Evolutionary conservation across 1,140 invertebrate species (phyloP).

Genomic region (Nasonia longicornis): DNA sequence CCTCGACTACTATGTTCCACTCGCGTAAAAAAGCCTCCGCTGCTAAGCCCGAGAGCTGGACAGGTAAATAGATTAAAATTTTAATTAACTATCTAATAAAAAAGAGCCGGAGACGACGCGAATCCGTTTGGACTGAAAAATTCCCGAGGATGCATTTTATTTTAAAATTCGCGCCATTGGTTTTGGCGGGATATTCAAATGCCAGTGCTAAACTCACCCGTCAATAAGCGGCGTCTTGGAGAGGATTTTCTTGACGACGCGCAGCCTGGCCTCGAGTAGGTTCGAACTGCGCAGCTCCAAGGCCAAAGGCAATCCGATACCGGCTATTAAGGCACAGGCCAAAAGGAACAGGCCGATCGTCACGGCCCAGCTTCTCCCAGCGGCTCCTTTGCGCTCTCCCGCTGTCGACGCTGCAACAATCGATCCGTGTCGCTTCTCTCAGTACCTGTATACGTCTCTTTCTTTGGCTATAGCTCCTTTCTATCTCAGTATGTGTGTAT

Average conservation of each 20-base stretch:
- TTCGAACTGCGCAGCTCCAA: slow-evolving; percentile 73
- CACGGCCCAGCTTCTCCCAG: slow-evolving; percentile 61
- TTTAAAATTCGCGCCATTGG: too few species aligned
- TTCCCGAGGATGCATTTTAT: not conserved
- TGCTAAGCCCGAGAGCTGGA: not conserved
- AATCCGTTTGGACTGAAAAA: not conserved
- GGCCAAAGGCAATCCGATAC: slow-evolving; percentile 70
- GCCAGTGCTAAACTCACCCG: slow-evolving; percentile 57
- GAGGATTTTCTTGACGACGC: slow-evolving; percentile 72
- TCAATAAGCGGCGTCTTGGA: slow-evolving; percentile 72
- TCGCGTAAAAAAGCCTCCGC: too few species aligned
- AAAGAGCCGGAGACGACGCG: not conserved
- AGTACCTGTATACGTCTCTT: not conserved
- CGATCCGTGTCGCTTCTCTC: not conserved
- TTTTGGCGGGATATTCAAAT: too few species aligned
- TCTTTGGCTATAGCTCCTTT: not conserved
- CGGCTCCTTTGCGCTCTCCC: not conserved
- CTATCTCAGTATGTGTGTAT: not conserved
- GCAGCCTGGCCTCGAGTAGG: slow-evolving; percentile 71
- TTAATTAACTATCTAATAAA: slow-evolving; percentile 8
- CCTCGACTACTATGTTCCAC: not conserved
- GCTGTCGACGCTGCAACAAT: slow-evolving; percentile 26
- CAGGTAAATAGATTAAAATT: slow-evolving; percentile 12
- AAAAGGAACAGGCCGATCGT: slow-evolving; percentile 64
- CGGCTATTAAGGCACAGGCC: slow-evolving; percentile 65